Evolutionary conservation across 2,113 vertebrate species (phyloP).

Genomic region (Phylloscopus whistleri): DNA sequence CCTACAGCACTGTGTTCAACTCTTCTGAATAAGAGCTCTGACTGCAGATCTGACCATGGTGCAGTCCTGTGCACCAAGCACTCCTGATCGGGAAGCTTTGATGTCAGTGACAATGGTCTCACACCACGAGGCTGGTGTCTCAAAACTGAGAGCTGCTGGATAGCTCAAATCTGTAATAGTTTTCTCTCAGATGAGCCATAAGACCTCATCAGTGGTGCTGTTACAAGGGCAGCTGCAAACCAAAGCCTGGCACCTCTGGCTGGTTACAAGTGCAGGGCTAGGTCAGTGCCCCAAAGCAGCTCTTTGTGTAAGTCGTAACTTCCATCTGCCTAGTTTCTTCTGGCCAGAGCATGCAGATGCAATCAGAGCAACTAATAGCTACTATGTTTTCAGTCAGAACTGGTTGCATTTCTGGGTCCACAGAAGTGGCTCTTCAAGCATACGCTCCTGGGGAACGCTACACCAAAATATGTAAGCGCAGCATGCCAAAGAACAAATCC

Average conservation of each 20-base stretch:
- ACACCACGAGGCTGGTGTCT: background rate
- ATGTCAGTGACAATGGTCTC: background rate
- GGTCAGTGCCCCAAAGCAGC: accelerated
- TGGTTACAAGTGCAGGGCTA: background rate
- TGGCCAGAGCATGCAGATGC: background rate
- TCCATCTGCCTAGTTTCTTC: background rate
- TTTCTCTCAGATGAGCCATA: background rate
- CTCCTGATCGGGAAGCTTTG: accelerated
- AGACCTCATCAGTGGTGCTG: background rate
- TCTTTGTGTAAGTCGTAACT: background rate
- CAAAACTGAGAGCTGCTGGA: background rate
- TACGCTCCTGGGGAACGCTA: background rate
- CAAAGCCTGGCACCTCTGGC: background rate
- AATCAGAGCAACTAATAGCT: background rate
- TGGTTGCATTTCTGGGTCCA: background rate
- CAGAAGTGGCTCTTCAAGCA: background rate
- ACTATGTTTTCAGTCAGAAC: background rate
- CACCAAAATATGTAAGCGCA: background rate
- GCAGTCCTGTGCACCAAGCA: accelerated
- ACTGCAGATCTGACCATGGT: background rate
- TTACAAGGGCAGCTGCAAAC: background rate
- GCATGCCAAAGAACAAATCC: background rate
- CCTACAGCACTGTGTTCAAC: background rate
- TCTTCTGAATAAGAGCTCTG: background rate
- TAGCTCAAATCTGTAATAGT: background rate